A percentile compares a stretch with the other conserved stretches of the same genome.
phyloP scores from a whole-genome alignment of 2,113 vertebrate genomes.

The Syngnathus floridae region DNA sequence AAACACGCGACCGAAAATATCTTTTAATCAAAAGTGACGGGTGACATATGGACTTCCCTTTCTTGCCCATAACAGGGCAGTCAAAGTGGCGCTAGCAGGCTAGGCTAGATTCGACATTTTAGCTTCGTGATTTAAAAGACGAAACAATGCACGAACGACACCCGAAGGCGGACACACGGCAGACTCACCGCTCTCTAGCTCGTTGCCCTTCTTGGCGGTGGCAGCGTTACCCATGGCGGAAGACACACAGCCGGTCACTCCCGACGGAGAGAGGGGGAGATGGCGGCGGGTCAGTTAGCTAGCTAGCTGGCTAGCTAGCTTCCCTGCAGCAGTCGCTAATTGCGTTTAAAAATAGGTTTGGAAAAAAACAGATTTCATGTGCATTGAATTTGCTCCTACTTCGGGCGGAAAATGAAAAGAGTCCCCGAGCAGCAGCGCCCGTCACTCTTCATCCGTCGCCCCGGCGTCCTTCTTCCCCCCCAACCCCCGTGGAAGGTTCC shows the following conservation, averaged over 20 bases:
- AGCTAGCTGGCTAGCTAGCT: constrained; percentile 48
- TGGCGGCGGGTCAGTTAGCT: constrained; percentile 43
- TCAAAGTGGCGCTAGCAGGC: neutral
- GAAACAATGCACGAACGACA: neutral
- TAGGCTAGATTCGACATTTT: neutral
- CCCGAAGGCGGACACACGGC: neutral
- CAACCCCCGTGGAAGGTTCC: constrained; percentile 30
- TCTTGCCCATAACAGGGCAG: neutral
- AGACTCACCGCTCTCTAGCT: constrained; percentile 91
- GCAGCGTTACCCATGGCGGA: constrained; percentile 88
- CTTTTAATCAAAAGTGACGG: neutral
- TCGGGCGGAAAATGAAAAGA: neutral
- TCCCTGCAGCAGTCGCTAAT: constrained; percentile 30
- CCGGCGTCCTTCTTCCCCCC: constrained; percentile 19
- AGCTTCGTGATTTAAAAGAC: neutral
- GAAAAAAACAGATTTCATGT: constrained; percentile 8
- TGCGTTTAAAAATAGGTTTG: constrained; percentile 12
- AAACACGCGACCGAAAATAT: neutral
- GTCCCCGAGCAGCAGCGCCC: constrained; percentile 30
- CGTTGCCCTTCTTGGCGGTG: constrained; percentile 93
- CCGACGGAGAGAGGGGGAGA: constrained; percentile 30
- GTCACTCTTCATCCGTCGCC: constrained; percentile 23
- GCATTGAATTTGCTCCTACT: neutral
- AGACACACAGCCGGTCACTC: constrained; percentile 64
- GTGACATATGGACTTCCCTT: neutral